Evolutionary conservation across 2,888 invertebrate genomes (phyloP).

Genomic region (Zhuqinia jingwanae): DNA sequence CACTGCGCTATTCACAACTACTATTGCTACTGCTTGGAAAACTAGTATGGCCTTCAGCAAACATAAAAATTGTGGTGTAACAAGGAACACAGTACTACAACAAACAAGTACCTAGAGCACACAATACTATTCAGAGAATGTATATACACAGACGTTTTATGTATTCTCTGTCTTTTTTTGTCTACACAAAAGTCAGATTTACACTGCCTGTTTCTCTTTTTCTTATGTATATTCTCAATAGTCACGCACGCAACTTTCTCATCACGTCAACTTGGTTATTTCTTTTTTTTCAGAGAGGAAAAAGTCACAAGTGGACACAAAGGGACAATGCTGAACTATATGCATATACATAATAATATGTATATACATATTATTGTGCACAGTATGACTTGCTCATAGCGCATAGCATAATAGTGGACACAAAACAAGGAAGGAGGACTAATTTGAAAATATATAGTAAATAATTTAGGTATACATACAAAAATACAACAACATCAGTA

Average conservation of each 20-base stretch:
- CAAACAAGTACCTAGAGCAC: background rate
- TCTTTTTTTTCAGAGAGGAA: slow-evolving; percentile 25
- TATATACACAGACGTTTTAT: too few species aligned
- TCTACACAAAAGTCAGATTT: slow-evolving; percentile 34
- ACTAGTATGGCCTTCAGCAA: slow-evolving; percentile 62
- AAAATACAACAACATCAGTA: background rate
- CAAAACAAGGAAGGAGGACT: slow-evolving; percentile 69
- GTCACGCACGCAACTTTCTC: slow-evolving; percentile 77
- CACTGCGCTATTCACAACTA: background rate
- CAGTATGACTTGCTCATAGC: background rate
- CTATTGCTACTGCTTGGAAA: background rate
- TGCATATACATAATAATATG: slow-evolving; percentile 25
- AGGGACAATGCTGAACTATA: slow-evolving; percentile 19
- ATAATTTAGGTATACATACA: slow-evolving; percentile 2
- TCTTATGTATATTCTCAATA: slow-evolving; percentile 39
- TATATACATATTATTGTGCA: slow-evolving; percentile 1
- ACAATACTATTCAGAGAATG: background rate
- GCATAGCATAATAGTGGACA: slow-evolving; percentile 19
- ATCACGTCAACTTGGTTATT: slow-evolving; percentile 72
- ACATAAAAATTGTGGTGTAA: slow-evolving; percentile 46
- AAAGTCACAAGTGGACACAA: slow-evolving; percentile 47
- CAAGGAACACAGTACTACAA: background rate
- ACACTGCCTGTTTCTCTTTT: background rate
- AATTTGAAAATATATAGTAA: slow-evolving; percentile 62
- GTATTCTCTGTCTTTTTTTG: slow-evolving; percentile 52